A percentile compares a stretch with the other conserved stretches of the same genome.
These are phyloP conservation scores for Polyommatus iphigenia DNA, from an alignment of 2,888 invertebrate species.

Conservation along the genomic window DNA sequence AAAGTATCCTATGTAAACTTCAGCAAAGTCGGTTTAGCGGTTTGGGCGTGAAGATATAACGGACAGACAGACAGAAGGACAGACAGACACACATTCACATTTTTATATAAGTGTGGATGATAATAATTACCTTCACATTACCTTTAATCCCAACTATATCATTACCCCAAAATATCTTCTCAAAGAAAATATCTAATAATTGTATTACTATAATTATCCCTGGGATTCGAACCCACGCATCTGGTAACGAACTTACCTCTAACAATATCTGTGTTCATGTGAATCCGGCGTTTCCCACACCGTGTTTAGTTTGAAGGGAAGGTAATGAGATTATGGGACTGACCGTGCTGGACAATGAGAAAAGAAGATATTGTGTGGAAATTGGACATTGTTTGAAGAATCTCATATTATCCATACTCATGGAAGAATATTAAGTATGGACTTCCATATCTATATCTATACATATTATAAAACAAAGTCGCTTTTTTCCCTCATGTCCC, in stretches of 20 bases:
- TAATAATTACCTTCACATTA: neutral
- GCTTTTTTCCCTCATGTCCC: too few species aligned
- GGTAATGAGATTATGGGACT: slow-evolving; percentile 7
- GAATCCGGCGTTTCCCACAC: slow-evolving; percentile 8
- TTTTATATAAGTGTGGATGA: too few species aligned
- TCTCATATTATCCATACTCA: too few species aligned
- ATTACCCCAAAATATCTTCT: neutral
- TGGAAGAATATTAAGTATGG: too few species aligned
- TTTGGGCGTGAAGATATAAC: too few species aligned
- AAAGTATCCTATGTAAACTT: too few species aligned
- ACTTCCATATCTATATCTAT: too few species aligned
- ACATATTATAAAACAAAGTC: too few species aligned
- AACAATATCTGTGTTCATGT: slow-evolving; percentile 5
- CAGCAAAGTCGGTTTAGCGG: too few species aligned
- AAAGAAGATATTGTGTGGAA: neutral
- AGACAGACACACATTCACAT: too few species aligned
- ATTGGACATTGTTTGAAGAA: neutral
- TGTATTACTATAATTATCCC: neutral
- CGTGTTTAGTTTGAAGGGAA: neutral
- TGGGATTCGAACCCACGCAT: neutral
- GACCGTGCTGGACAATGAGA: neutral
- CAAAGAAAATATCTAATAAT: too few species aligned
- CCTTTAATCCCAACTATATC: neutral
- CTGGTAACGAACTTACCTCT: slow-evolving; percentile 6
- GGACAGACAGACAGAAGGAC: too few species aligned